phyloP scores from a whole-genome alignment of 2,797 vertebrate species.

The Rhinichthys osculus region DNA sequence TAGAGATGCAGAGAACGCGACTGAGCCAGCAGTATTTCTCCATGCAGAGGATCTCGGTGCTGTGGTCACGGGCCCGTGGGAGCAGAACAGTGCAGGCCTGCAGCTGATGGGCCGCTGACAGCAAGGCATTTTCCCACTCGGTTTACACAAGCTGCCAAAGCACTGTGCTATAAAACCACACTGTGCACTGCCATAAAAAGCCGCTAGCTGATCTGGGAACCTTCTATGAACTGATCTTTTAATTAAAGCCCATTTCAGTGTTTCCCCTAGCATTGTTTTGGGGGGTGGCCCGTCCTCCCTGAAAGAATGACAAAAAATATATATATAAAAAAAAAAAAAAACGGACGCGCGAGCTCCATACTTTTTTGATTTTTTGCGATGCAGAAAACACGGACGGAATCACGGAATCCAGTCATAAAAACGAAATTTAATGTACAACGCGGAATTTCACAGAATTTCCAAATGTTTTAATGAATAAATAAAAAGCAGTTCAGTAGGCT shows the following conservation, averaged over 20 bases:
- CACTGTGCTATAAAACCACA: conserved; percentile 27
- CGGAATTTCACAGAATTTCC: too few species aligned
- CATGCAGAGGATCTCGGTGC: conserved; percentile 11
- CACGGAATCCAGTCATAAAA: too few species aligned
- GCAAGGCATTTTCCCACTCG: conserved; percentile 38
- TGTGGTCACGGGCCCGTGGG: conserved; percentile 23
- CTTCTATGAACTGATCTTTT: conserved; percentile 10
- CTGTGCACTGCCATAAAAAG: conserved; percentile 5
- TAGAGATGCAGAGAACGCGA: not conserved
- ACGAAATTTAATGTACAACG: too few species aligned
- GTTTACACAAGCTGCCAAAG: conserved; percentile 47
- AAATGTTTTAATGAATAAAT: too few species aligned
- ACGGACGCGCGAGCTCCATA: too few species aligned
- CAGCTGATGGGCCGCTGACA: conserved; percentile 41
- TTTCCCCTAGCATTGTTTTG: too few species aligned
- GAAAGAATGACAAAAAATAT: too few species aligned
- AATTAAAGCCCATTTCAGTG: not conserved
- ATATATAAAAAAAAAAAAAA: too few species aligned
- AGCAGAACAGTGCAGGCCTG: conserved; percentile 30
- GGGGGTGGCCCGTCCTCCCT: too few species aligned
- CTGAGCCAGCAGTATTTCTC: conserved; percentile 30
- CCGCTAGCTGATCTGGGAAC: conserved; percentile 25
- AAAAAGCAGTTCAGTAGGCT: too few species aligned
- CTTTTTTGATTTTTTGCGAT: too few species aligned
- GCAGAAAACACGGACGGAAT: too few species aligned